Percentiles rank a stretch among this genome's conserved stretches.
phyloP scores from a whole-genome alignment of 2,888 invertebrate species.

The Icerya purchasi region DNA sequence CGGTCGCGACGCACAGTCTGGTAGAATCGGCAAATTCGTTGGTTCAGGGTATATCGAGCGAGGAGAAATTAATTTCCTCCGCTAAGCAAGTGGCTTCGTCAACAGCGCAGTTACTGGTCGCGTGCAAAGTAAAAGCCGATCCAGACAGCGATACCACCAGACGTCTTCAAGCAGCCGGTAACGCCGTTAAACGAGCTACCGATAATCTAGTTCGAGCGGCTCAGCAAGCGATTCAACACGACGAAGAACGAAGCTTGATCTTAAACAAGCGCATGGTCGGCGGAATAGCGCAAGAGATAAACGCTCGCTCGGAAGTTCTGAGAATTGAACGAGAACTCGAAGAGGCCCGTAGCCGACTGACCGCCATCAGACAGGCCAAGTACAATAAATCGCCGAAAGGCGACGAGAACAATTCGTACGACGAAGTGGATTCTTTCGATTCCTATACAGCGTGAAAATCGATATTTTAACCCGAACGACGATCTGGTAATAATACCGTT shows the following conservation, averaged over 20 bases:
- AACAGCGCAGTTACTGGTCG: slow-evolving; percentile 90
- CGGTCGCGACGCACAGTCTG: slow-evolving; percentile 89
- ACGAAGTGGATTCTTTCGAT: slow-evolving; percentile 22
- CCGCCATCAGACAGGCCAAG: slow-evolving; percentile 79
- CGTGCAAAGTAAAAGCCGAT: slow-evolving; percentile 94
- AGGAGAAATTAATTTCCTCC: slow-evolving; percentile 88
- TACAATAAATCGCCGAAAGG: slow-evolving; percentile 40
- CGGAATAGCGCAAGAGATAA: slow-evolving; percentile 82
- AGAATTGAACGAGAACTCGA: slow-evolving; percentile 85
- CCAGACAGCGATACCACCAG: slow-evolving; percentile 83
- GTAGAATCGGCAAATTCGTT: slow-evolving; percentile 95
- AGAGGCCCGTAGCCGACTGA: slow-evolving; percentile 72
- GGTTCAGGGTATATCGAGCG: slow-evolving; percentile 75
- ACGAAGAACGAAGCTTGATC: slow-evolving; percentile 75
- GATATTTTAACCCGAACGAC: too few relatives aligned
- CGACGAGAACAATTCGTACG: slow-evolving; percentile 32
- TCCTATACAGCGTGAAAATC: background rate
- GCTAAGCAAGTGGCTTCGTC: slow-evolving; percentile 92
- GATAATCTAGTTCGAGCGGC: slow-evolving; percentile 92
- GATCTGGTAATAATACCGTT: too few relatives aligned
- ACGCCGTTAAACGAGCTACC: slow-evolving; percentile 90
- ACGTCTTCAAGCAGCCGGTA: slow-evolving; percentile 67
- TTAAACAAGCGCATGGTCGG: slow-evolving; percentile 87
- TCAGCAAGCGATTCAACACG: slow-evolving; percentile 71
- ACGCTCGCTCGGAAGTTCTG: slow-evolving; percentile 72